Evolutionary conservation across 2,797 vertebrate genomes (phyloP).

Genomic region (Poecilia gillii): DNA sequence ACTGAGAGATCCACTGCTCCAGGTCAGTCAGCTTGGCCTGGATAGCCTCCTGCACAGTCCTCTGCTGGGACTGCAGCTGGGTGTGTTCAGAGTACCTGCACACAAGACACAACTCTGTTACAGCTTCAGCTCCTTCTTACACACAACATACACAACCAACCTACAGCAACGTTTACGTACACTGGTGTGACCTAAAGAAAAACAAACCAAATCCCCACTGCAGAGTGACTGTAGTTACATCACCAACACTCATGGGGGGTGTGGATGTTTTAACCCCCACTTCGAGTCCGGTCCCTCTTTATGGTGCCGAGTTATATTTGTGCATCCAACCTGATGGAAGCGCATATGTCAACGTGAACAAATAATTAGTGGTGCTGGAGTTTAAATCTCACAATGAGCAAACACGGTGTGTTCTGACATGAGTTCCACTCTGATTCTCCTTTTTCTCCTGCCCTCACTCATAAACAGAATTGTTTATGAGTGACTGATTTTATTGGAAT

Average conservation of each 20-base stretch:
- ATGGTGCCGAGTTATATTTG: too few relatives aligned
- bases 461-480: too few relatives aligned
- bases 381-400: too few relatives aligned
- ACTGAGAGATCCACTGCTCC: constrained; percentile 97
- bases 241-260: not conserved
- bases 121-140: not conserved
- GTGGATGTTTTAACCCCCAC: not conserved
- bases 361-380: too few relatives aligned
- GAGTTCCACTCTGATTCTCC: too few relatives aligned
- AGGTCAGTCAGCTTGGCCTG: constrained; percentile 94
- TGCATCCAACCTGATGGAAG: too few relatives aligned
- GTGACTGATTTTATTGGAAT: too few relatives aligned
- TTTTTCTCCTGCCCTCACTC: too few relatives aligned
- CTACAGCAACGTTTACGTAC: not conserved
- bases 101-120: not conserved
- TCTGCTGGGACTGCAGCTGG: constrained; percentile 93
- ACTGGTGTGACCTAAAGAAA: not conserved
- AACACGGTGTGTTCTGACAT: too few relatives aligned
- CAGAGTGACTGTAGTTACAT: not conserved
- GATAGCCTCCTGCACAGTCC: constrained; percentile 95
- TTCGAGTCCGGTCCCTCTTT: too few relatives aligned
- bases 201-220: not conserved
- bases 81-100: constrained; percentile 95
- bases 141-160: not conserved
- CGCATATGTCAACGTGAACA: too few relatives aligned